Base-by-base conservation (phyloP, 2,113 vertebrate species). In the Oncorhynchus clarkii region DNA sequence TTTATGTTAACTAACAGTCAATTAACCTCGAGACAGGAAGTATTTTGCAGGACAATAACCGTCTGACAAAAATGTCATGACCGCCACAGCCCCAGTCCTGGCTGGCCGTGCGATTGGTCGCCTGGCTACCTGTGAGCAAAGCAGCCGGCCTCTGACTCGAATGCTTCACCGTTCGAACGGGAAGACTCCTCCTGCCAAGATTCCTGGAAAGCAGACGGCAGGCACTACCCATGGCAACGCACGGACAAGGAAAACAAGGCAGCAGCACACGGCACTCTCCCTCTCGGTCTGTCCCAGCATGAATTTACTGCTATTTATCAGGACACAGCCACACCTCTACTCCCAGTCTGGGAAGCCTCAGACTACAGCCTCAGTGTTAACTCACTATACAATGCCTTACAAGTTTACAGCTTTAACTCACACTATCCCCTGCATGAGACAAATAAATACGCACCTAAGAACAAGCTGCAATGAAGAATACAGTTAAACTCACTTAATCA, bases 151-250 rank as follows among this genome's bases (percentile, higher is more conserved):
- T 18, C 51, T 1, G 49, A 51, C 49, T 51, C 14, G 3, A 18
- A 54, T 54, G 82, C 88, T 92, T 94, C 84, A 89, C 86, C 89
- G 92, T 91, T 92, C 88, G 82, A 84, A 92, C 86, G 91, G 72
- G 88, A 86, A 87, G 77, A 60, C 91, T 92, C 88, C 89, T 75
- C 87, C 89, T 88, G 83, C 90, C 82, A 90, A 85, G 86, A 88
- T 95, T 95, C 95, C 92, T 95, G 89, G 94, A 95, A 96, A 95
- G 89, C 85, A 90, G 78, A 84, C 76, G 64, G 80, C 70, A 71
- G 71, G 65, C 77, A 78, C 54, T 65, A 4, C 45, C 67, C 67
- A 5, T 72, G 20, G 29, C 34, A 18, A 68, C 31, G 27, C 7
- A 1, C 64, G 76, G 49, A 81, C 83, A 83, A 77, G 60, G 70